phyloP scores from a whole-genome alignment of 2,888 invertebrate species.

The Diogma glabrata region DNA sequence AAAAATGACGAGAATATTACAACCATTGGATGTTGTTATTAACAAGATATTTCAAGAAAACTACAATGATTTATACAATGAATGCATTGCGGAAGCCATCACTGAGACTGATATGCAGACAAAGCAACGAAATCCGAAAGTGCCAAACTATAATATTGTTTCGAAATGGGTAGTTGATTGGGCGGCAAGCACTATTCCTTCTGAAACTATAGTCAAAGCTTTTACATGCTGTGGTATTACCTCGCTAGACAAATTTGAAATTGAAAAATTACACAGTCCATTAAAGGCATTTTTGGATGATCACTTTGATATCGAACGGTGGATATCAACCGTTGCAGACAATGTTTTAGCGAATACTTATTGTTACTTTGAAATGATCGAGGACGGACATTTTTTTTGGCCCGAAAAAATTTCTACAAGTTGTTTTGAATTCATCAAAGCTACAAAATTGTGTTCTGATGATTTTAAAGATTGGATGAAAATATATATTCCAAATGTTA shows the following conservation, averaged over 20 bases:
- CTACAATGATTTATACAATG: not conserved
- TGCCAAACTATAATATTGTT: constrained; percentile 7
- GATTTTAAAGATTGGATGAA: constrained; percentile 8
- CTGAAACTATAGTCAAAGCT: not conserved
- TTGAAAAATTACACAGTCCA: constrained; percentile 9
- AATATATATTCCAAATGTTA: constrained; percentile 4
- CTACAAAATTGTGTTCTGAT: not conserved
- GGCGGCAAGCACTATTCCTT: not conserved
- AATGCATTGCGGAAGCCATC: constrained; percentile 1
- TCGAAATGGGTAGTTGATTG: not conserved
- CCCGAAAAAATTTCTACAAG: not conserved
- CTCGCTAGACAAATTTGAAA: not conserved
- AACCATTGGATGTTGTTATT: not conserved
- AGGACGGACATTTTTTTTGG: constrained; percentile 5
- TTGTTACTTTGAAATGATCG: not conserved
- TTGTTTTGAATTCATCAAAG: constrained; percentile 2
- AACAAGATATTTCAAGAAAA: constrained; percentile 4
- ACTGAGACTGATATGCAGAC: constrained; percentile 1
- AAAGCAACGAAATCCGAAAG: constrained; percentile 7
- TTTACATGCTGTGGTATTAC: not conserved
- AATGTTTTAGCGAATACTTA: not conserved
- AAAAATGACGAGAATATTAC: constrained; percentile 5
- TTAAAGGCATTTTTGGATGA: constrained; percentile 3
- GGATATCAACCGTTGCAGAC: not conserved
- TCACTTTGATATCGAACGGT: not conserved